Evolutionary conservation across 2,888 invertebrate species (phyloP).

Genomic region (Clitarchus hookeri): DNA sequence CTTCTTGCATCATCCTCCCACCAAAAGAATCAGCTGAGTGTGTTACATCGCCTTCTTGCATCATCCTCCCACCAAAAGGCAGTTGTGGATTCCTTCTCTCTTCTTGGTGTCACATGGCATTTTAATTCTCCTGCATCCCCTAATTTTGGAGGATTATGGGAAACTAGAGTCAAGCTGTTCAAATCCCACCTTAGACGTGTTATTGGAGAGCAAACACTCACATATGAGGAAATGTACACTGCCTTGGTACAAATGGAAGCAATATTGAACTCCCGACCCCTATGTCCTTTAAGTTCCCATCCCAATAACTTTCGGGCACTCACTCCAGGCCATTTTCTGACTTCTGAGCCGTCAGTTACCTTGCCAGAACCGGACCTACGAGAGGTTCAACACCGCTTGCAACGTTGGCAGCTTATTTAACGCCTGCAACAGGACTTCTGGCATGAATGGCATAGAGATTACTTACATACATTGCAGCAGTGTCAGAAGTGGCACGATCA

Average conservation of each 20-base stretch:
- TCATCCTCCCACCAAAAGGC: no score
- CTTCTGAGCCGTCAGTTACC: not conserved
- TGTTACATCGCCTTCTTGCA: no score
- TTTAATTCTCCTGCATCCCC: not conserved
- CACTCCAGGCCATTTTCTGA: not conserved
- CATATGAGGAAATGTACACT: not conserved
- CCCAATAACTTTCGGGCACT: not conserved
- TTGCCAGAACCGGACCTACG: not conserved
- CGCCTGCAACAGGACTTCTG: not conserved
- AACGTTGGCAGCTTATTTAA: not conserved
- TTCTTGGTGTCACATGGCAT: not conserved
- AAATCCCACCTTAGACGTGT: not conserved
- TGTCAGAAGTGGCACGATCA: not conserved
- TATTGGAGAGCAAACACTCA: not conserved
- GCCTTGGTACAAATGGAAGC: not conserved
- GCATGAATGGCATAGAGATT: not conserved
- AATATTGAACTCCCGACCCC: not conserved
- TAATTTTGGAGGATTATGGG: not conserved
- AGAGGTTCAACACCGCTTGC: not conserved
- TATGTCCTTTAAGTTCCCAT: not conserved
- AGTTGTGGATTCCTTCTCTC: not conserved
- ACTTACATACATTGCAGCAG: not conserved
- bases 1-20: no score
- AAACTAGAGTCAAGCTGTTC: not conserved
- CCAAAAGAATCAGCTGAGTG: no score